Base-by-base conservation (phyloP, 2,797 vertebrate genomes). In the Heteromormyrus szaboi region DNA sequence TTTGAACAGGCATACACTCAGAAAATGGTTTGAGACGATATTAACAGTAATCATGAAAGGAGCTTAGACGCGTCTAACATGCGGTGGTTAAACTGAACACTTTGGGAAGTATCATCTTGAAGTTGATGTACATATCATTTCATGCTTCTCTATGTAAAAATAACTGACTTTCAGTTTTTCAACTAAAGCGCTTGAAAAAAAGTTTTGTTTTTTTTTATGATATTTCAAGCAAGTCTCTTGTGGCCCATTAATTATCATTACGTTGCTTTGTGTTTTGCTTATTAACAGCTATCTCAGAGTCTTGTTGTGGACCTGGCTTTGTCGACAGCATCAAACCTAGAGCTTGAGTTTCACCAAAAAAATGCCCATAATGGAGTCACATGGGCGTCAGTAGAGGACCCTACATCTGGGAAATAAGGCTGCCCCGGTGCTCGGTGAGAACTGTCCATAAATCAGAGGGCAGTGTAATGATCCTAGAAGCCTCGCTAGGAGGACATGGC, bases 21-120 rank as follows among this genome's bases (percentile, higher is more conserved):
- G 33, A 79, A 79, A 79, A 79, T 79, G 72, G 72, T 79, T 44
- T n/a, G 72, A 44, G 72, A 79, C 14, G 72, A 79, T 79, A 79
- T 79, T 79, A 79, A 79, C 72, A 79, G 7, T 79, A 44, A 79
- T 79, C 72, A 41, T 79, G 37, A 79, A 79, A 79, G 33, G 41
- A 9, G 72, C 72, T 79, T 79, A 46, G 37, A 79, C 19, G 3
- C 37, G 19, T 44, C 72, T 79, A 44, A 79, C 72, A 79, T n/a
- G 33, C 7, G 7, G 72, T 37, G 7, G 72, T 79, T 79, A 79
- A 79, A 79, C 41, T 41, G 33, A 79, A 79, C 72, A 79, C 41
- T 79, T 79, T 79, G 33, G 72, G 72, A 79, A 79, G 72, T 79
- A 79, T 79, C 33, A 19, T 44, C 33, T 79, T 44, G 72, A 79